Base-by-base conservation (phyloP, 2,113 vertebrate species). In the Nyctibius bracteatus region DNA sequence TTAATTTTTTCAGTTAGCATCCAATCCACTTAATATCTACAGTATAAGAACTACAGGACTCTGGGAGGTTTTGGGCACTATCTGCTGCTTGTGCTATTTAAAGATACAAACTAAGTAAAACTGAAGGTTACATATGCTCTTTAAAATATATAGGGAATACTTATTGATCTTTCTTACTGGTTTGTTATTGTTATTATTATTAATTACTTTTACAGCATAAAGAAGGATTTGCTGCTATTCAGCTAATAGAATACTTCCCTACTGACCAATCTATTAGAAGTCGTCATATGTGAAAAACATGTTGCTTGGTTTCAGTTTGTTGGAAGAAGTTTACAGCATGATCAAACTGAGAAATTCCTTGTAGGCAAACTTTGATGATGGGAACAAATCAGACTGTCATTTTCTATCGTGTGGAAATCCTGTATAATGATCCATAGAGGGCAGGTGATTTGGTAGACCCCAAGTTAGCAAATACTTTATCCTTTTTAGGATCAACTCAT, bases 361-460 rank as follows among this genome's bases (percentile, higher is more conserved):
- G 25, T 70, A 68, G 62, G 46, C 20, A 91, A 72, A 61, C 11
- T 82, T 73, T 81, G 82, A 93, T 66, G 55, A 58, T 72, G 31
- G 62, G 46, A 80, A 54, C 71, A 93, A 93, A 96, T 97, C 87
- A 90, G 84, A 27, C 12, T 96, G 70, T 80, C 62, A 51, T 80
- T 82, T 86, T 59, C 79, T 66, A 10, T 79, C 27, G 46, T 43
- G 74, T 70, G 49, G 87, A 94, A 96, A 94, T 81, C 80, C 46
- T 81, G 16, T 88, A 58, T 77, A 77, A 70, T 77, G 49, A 89
- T 63, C 65, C 73, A 74, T 22, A 70, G 73, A 75, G 25, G 21
- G 18, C 49, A 65, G 54, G 46, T 75, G 72, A 78, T 92, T 95
- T 84, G 51, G 55, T 55, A 81, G 39, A 78, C 55, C 43, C 11